Percentiles rank a stretch among this genome's conserved stretches.
Evolutionary conservation across 2,888 invertebrate species (phyloP).

Genomic region (Trachelus troglodyta): DNA sequence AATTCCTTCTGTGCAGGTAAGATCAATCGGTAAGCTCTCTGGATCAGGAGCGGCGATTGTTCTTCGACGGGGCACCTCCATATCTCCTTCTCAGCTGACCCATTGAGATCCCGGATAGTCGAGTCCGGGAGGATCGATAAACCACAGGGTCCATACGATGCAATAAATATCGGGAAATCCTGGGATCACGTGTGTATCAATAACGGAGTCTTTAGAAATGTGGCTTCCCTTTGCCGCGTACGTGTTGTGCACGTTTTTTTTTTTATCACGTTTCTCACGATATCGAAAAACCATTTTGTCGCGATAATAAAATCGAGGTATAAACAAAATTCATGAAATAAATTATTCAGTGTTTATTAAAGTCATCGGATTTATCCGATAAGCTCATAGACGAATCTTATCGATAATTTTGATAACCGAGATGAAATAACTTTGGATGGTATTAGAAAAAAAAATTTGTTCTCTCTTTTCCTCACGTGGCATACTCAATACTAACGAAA

Average conservation of each 20-base stretch:
- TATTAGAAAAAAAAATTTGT: no score
- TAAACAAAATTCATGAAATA: no score
- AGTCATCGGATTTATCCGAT: no score
- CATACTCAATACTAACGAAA: neutral
- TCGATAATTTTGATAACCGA: no score
- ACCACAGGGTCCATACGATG: neutral
- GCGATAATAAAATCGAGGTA: no score
- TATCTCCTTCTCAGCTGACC: neutral
- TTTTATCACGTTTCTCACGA: neutral
- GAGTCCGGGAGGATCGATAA: neutral
- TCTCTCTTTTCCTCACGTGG: no score
- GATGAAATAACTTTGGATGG: no score
- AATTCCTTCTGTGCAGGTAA: neutral
- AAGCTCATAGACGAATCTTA: no score
- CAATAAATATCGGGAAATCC: slow-evolving; percentile 1
- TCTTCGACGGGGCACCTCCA: neutral
- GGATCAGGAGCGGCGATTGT: slow-evolving; percentile 2
- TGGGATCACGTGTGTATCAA: neutral
- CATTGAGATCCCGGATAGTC: neutral
- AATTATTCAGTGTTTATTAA: no score
- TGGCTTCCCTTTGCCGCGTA: neutral
- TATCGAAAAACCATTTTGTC: neutral
- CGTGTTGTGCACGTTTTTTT: no score
- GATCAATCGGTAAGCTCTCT: neutral
- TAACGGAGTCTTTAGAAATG: neutral